Conservation (phyloP, 2,888 invertebrate genomes). For the Luffia ferchaultella region DNA sequence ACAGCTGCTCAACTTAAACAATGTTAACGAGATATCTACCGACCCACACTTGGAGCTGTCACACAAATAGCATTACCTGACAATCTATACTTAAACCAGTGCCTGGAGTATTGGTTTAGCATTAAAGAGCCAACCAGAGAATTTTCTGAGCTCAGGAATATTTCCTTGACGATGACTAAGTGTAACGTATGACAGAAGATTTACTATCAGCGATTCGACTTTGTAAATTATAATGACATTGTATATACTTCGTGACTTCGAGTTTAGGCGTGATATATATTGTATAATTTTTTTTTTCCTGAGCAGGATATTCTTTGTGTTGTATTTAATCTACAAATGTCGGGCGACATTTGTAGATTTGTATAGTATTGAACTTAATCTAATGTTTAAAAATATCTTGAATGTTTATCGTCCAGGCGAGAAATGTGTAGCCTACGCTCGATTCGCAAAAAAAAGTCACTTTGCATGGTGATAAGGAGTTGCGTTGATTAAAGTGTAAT, state of each 20-base stretch:
- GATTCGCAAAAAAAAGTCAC: too few relatives aligned
- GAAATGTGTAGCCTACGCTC: too few relatives aligned
- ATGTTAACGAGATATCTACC: neutral
- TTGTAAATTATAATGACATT: neutral
- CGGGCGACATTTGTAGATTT: too few relatives aligned
- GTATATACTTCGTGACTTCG: neutral
- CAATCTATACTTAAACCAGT: neutral
- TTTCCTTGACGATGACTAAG: neutral
- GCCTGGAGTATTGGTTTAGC: neutral
- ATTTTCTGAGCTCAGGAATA: neutral
- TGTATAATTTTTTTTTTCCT: too few relatives aligned
- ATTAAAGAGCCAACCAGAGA: neutral
- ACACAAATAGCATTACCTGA: slow-evolving; percentile 41
- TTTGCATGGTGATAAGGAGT: too few relatives aligned
- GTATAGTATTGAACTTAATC: too few relatives aligned
- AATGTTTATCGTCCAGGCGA: too few relatives aligned
- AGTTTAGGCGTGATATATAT: neutral
- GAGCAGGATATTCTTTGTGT: too few relatives aligned
- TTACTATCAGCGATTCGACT: neutral
- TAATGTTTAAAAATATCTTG: too few relatives aligned
- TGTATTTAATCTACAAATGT: too few relatives aligned
- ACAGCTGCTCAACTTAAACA: neutral
- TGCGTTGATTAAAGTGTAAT: too few relatives aligned
- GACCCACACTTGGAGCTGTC: slow-evolving; percentile 22
- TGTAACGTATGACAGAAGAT: neutral